A percentile compares a stretch with the other conserved stretches of the same genome.
phyloP scores from a whole-genome alignment of 2,888 invertebrate genomes.

The Ormyrus nitidulus region DNA sequence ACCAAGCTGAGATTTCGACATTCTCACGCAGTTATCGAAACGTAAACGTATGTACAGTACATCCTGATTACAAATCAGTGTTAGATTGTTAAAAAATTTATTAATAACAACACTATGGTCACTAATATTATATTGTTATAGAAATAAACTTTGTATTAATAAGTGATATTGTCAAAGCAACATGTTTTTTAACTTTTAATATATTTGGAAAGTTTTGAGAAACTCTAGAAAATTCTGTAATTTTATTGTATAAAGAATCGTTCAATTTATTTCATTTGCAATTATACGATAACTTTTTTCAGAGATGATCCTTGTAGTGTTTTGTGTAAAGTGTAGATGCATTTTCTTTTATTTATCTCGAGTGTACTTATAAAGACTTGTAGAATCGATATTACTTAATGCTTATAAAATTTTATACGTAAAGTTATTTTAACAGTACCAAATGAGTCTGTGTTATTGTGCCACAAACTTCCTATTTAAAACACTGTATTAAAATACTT shows the following conservation, averaged over 20 bases:
- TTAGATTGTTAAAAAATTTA: conserved; percentile 70
- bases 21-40: conserved; percentile 44
- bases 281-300: conserved; percentile 12
- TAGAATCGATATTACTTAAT: conserved; percentile 30
- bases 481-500: conserved; percentile 60
- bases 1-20: conserved; percentile 51
- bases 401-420: conserved; percentile 49
- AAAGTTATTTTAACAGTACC: conserved; percentile 54
- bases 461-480: conserved; percentile 64
- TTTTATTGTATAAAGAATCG: conserved; percentile 44
- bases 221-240: conserved; percentile 41
- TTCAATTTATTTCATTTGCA: conserved; percentile 33
- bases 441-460: conserved; percentile 59
- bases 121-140: conserved; percentile 67
- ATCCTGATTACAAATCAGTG: conserved; percentile 70
- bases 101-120: conserved; percentile 61
- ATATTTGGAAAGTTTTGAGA: conserved; percentile 37
- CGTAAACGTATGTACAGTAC: conserved; percentile 68
- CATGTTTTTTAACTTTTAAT: conserved; percentile 55
- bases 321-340: conserved; percentile 41
- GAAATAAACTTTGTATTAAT: conserved; percentile 66
- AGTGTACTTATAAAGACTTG: conserved; percentile 24
- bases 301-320: conserved; percentile 49
- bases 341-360: conserved; percentile 31
- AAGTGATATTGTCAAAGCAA: conserved; percentile 63